These are phyloP conservation scores for Drosophila neoperkinsi DNA, from an alignment of 2,888 invertebrate genomes.

Conservation along the genomic window DNA sequence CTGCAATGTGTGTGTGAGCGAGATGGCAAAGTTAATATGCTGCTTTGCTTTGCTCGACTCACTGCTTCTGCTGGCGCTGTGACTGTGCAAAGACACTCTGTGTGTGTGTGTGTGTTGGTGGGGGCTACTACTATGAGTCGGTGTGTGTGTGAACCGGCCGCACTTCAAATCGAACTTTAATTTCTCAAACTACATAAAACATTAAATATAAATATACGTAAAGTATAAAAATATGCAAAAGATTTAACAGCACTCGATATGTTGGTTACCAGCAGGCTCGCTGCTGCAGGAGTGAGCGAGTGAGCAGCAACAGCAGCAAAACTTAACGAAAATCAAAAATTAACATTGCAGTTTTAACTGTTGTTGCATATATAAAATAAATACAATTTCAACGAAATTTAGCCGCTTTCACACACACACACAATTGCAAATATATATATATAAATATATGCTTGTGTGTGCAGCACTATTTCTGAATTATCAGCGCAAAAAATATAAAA, in stretches of 20 bases:
- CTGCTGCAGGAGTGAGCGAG: slow-evolving; percentile 31
- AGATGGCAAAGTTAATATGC: slow-evolving; percentile 49
- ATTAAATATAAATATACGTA: slow-evolving; percentile 24
- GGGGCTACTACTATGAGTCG: slow-evolving; percentile 55
- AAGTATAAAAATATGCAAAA: slow-evolving; percentile 1
- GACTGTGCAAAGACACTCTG: slow-evolving; percentile 32
- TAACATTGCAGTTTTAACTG: not conserved
- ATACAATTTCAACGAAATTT: slow-evolving; percentile 44
- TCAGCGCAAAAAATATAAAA: slow-evolving; percentile 74
- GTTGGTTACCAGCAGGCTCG: not conserved
- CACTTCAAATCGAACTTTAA: slow-evolving; percentile 47
- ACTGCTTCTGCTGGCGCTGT: slow-evolving; percentile 17
- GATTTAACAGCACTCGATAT: not conserved
- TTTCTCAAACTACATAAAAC: slow-evolving; percentile 24
- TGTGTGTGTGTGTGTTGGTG: slow-evolving; percentile 49
- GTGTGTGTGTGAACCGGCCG: slow-evolving; percentile 66
- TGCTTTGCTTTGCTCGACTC: slow-evolving; percentile 2
- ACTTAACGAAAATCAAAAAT: slow-evolving; percentile 19
- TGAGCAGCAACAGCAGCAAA: slow-evolving; percentile 22
- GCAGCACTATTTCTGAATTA: slow-evolving; percentile 76
- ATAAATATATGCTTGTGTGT: slow-evolving; percentile 17
- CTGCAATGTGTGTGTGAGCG: slow-evolving; percentile 51
- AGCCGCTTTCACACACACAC: slow-evolving; percentile 42
- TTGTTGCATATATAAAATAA: slow-evolving; percentile 40
- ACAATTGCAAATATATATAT: slow-evolving; percentile 18